These are phyloP conservation scores for Thalassoma bifasciatum DNA, from an alignment of 2,113 vertebrate genomes.

Conservation along the genomic window DNA sequence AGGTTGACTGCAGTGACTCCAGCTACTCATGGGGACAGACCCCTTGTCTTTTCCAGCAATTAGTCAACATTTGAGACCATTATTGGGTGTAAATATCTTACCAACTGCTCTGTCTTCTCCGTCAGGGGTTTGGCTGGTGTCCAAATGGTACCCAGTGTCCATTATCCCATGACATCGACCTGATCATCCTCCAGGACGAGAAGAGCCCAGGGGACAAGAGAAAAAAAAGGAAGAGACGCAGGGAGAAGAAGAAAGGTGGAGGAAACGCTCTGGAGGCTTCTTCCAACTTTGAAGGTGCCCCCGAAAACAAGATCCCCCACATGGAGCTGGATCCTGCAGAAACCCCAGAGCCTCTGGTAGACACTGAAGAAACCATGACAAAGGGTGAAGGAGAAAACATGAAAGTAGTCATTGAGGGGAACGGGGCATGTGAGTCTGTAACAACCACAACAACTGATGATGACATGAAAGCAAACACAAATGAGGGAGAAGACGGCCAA, in stretches of 20 bases:
- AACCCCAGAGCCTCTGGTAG: background rate
- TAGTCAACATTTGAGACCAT: background rate
- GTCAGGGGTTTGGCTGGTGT: constrained; percentile 96
- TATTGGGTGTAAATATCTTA: background rate
- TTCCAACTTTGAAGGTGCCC: constrained; percentile 38
- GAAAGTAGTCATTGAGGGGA: constrained; percentile 7
- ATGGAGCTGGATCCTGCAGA: constrained; percentile 69
- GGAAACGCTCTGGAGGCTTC: constrained; percentile 1
- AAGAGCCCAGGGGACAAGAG: constrained; percentile 83
- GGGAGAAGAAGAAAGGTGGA: constrained; percentile 74
- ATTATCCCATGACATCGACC: constrained; percentile 94
- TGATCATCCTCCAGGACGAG: constrained; percentile 93
- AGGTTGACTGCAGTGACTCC: no score
- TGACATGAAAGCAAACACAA: background rate
- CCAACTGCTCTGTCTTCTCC: constrained; percentile 4
- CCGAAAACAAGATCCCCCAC: constrained; percentile 70
- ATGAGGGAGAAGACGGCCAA: background rate
- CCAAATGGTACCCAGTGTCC: constrained; percentile 88
- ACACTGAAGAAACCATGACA: background rate
- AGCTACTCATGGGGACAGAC: no score
- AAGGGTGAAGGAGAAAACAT: constrained; percentile 14
- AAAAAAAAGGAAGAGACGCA: constrained; percentile 85
- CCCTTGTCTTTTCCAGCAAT: background rate
- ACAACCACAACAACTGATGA: background rate
- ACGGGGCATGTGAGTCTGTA: constrained; percentile 19